These are phyloP conservation scores for Conomelus anceps DNA, from an alignment of 2,888 invertebrate genomes.

Conservation along the genomic window DNA sequence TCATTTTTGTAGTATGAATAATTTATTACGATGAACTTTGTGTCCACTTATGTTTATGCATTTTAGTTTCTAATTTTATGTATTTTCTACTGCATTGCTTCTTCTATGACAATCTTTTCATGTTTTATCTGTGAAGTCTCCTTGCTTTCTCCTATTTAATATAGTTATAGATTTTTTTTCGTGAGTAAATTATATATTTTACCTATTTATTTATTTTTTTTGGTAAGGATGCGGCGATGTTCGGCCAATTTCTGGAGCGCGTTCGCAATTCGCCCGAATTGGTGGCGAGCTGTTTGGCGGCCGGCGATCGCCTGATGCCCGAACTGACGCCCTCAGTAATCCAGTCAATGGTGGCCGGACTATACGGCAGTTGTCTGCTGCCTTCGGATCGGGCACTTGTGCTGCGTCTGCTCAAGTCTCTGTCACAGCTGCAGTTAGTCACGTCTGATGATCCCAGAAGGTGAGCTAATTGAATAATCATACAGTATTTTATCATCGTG, in stretches of 20 bases:
- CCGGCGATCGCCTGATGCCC: conserved; percentile 55
- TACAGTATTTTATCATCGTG: no score
- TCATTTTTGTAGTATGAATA: no score
- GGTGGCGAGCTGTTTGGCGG: conserved; percentile 60
- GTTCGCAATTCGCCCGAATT: conserved; percentile 62
- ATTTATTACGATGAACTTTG: no score
- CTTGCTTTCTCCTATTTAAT: no score
- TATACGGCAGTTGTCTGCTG: conserved; percentile 67
- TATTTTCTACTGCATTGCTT: no score
- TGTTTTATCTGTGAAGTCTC: no score
- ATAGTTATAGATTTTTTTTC: no score
- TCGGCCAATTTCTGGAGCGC: conserved; percentile 61
- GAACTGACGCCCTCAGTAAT: conserved; percentile 46
- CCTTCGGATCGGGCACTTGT: conserved; percentile 65
- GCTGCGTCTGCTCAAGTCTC: conserved; percentile 55
- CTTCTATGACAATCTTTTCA: no score
- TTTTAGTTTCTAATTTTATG: no score
- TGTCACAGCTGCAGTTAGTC: conserved; percentile 65
- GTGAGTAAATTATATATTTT: no score
- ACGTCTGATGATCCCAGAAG: conserved; percentile 60
- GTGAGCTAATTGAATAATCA: no score
- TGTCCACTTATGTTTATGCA: no score
- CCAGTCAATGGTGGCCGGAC: conserved; percentile 54
- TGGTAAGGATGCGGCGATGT: conserved; percentile 51
- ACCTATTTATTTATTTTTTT: conserved; percentile 22